phyloP scores from a whole-genome alignment of 2,888 invertebrate genomes.

The Volucella bombylans region DNA sequence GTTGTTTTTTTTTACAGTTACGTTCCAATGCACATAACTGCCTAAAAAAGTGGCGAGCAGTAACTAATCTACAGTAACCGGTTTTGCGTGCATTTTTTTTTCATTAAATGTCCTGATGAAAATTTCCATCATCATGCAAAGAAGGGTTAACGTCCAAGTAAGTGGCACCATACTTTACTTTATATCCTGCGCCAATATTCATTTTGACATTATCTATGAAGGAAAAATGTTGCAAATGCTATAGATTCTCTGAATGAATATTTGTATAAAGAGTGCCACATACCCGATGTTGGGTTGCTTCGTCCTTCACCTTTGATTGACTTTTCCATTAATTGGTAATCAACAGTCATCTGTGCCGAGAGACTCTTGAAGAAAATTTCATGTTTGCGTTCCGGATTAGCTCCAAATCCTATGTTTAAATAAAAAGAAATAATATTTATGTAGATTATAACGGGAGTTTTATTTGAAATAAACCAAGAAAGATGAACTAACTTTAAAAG shows the following conservation, averaged over 20 bases:
- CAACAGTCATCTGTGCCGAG: constrained; percentile 73
- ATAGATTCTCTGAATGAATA: background rate
- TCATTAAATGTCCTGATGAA: too few relatives aligned
- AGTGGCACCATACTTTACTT: constrained; percentile 76
- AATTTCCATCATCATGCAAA: too few relatives aligned
- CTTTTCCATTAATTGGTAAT: constrained; percentile 80
- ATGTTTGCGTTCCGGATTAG: constrained; percentile 75
- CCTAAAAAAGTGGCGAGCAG: too few relatives aligned
- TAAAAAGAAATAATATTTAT: background rate
- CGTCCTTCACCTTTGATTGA: constrained; percentile 80
- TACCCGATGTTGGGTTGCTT: constrained; percentile 77
- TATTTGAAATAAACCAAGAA: background rate
- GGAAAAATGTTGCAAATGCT: background rate
- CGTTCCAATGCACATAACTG: too few relatives aligned
- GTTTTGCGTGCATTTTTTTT: too few relatives aligned
- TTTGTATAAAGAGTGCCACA: background rate
- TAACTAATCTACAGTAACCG: too few relatives aligned
- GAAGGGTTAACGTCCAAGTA: constrained; percentile 67
- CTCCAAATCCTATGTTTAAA: constrained; percentile 76
- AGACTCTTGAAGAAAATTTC: constrained; percentile 68
- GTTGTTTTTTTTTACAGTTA: too few relatives aligned
- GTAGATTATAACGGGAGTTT: background rate
- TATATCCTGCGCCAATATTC: constrained; percentile 61
- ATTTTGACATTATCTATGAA: constrained; percentile 34
- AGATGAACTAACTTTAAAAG: background rate